Base-by-base conservation (phyloP, 2,113 vertebrate species). In the Sminthopsis crassicaudata region DNA sequence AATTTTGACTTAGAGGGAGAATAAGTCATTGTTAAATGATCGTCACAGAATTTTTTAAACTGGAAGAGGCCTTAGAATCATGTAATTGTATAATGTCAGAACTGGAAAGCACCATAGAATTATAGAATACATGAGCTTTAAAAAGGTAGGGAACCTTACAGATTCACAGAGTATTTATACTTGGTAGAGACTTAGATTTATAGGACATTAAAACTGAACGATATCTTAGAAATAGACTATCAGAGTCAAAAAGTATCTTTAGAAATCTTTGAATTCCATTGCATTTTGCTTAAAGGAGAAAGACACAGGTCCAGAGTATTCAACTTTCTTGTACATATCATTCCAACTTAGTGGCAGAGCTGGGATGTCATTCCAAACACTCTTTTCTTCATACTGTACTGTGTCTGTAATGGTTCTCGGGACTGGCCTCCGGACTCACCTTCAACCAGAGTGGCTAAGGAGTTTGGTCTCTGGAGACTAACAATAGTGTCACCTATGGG, bases 391-490 rank as follows among this genome's bases (percentile, higher is more conserved):
- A 8, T 42, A 42, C 16, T 42, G 19, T 84, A 23, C 67, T n/a
- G 23, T 8, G 67, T 42, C 67, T 36, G 42, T 76, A 76, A 76
- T 19, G 91, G 6, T 9, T 19, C 9, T 60, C 30, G 12, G 92
- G n/a, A 89, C 42, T n/a, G 30, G 91, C 96, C 8, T 30, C 25
- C 51, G 88, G 90, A n/a, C 46, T 94, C 88, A 36, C 0, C 5
- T 46, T 93, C n/a, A n/a, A 91, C 91, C 50, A 50, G 84, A 94
- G 92, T 53, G 96, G 90, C 2, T 0, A 30, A 93, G 95, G 96
- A 93, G 67, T 96, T 94, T 76, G 76, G 90, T 90, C 22, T 95
- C 46, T 46, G 76, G 94, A 0, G 0, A 94, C 91, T 93, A 90
- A 91, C 14, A 90, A 51, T 76, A 27, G 50, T 4, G 54, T 92